Base-by-base conservation (phyloP, 2,888 invertebrate species). In the Ferrisia virgata region DNA sequence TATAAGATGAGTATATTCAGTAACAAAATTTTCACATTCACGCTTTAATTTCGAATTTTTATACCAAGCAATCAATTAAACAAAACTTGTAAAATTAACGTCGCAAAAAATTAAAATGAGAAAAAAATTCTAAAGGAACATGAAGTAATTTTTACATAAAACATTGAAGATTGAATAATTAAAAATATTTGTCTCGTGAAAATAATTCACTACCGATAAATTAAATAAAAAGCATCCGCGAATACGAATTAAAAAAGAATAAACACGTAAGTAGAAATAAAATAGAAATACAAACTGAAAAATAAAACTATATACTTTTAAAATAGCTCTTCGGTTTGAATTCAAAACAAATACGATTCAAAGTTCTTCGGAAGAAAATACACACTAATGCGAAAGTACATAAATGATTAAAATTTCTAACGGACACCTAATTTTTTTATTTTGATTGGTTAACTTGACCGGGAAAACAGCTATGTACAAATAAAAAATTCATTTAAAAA, bases 381-480 rank as follows among this genome's bases (percentile, higher is more conserved):
- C n/a, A n/a, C n/a, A n/a, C n/a, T n/a, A n/a, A n/a, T n/a, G n/a
- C n/a, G n/a, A n/a, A n/a, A n/a, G n/a, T n/a, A n/a, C n/a, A n/a
- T n/a, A n/a, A n/a, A n/a, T n/a, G n/a, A n/a, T n/a, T n/a, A n/a
- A n/a, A n/a, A n/a, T 36, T 36, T 36, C 36, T 36, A 36, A 36
- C 5, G 36, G 36, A 36, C 5, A 36, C 36, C 1, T 9, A 18
- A 53, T 53, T 22, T 53, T 22, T 9, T 22, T 22, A 47, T 53
- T 53, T 53, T 53, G 53, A 53, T 53, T 22, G 53, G 53, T 22
- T 22, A 53, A 0, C 28, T 76, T n/a, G 28, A 11, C 28, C 28
- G 85, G 81, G 18, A 39, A 39, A 53, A 81, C 31, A 85, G 81
- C 81, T 85, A 33, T 18, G 81, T 58, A 28, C 69, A 82, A 15